A percentile compares a stretch with the other conserved stretches of the same genome.
Evolutionary conservation across 53 echinoderm and acorn worm species (phyloP).

Genomic region (Echinometra lucunter): DNA sequence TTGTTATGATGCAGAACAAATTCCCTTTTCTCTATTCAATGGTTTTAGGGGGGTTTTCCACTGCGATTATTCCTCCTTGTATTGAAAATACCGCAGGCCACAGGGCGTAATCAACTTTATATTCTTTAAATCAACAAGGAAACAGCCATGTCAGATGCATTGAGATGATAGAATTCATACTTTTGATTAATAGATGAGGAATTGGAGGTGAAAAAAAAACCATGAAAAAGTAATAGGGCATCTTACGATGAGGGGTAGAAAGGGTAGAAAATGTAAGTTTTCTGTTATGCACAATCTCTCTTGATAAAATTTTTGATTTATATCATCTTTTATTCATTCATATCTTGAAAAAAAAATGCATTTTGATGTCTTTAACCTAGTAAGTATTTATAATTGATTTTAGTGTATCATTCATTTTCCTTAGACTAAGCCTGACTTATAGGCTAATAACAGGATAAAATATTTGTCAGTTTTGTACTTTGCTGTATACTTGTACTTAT

Average conservation of each 20-base stretch:
- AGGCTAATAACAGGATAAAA: too few species aligned
- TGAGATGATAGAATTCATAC: neutral
- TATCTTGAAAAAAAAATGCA: too few species aligned
- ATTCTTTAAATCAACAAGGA: neutral
- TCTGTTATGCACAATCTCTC: neutral
- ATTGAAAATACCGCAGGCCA: neutral
- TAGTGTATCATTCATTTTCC: too few species aligned
- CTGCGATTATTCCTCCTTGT: neutral
- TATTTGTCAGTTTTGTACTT: too few species aligned
- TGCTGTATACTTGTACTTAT: too few species aligned
- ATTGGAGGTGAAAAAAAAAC: neutral
- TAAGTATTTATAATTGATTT: too few species aligned
- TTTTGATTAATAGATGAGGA: neutral
- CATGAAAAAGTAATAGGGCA: neutral
- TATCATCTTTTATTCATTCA: neutral
- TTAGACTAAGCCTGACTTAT: too few species aligned
- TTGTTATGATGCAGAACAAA: neutral
- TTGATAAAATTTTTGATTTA: neutral
- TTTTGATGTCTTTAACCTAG: too few species aligned
- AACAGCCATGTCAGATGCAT: neutral
- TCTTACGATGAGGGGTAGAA: neutral
- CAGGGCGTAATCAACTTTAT: neutral
- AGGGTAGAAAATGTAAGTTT: neutral
- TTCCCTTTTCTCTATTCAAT: neutral
- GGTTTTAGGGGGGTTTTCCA: neutral